Evolutionary conservation across 1,140 invertebrate species (phyloP).

Genomic region (Oryctes rhinoceros): DNA sequence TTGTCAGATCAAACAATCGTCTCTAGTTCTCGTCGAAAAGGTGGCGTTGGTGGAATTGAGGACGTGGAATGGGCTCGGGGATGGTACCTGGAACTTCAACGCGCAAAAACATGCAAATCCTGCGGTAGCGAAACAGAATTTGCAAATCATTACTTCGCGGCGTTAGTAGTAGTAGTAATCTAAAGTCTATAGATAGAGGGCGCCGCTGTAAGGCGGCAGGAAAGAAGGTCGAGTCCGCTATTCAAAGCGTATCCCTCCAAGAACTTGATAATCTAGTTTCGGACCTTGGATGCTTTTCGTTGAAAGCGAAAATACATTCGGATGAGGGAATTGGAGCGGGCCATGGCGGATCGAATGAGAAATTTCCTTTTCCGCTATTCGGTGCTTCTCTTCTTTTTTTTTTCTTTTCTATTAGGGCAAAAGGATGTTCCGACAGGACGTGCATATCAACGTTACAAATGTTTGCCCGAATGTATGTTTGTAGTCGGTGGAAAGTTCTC

Average conservation of each 20-base stretch:
- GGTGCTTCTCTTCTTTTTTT: background rate
- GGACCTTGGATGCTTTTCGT: background rate
- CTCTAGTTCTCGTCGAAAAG: background rate
- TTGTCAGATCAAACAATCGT: constrained; percentile 10
- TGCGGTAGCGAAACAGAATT: background rate
- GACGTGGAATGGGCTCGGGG: background rate
- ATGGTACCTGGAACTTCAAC: background rate
- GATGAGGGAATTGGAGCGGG: background rate
- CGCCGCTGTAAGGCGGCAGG: background rate
- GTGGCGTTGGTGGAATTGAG: background rate
- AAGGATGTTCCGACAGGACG: background rate
- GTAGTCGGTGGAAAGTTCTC: background rate
- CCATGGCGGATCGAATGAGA: too few species aligned
- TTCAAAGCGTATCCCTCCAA: background rate
- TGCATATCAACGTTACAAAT: constrained; percentile 1
- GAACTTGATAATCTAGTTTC: constrained; percentile 16
- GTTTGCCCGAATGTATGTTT: background rate
- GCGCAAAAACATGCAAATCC: constrained; percentile 4
- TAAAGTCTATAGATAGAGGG: background rate
- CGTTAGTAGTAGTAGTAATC: background rate
- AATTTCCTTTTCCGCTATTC: background rate
- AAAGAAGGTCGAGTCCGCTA: background rate
- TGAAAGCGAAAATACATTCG: background rate
- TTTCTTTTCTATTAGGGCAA: background rate
- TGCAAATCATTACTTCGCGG: background rate